Conservation (phyloP, 2,113 vertebrate species). For the Alethe diademata region DNA sequence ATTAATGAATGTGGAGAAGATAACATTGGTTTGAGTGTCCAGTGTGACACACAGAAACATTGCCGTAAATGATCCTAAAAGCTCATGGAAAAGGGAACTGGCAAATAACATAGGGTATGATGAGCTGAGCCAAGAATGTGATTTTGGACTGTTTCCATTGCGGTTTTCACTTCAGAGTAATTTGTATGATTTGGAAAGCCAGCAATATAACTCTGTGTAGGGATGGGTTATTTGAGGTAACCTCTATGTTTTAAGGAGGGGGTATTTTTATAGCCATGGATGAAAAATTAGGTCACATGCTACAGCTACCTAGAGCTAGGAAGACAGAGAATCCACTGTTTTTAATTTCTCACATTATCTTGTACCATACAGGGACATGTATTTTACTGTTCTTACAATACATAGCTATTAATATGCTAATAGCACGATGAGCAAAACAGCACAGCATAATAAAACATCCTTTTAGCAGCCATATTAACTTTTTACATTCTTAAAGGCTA, state of each 20-base stretch:
- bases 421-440: not conserved
- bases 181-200: conserved; percentile 79
- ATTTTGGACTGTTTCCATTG: conserved; percentile 73
- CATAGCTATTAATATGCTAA: conserved; percentile 38
- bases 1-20: conserved; percentile 36
- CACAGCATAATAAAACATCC: conserved; percentile 26
- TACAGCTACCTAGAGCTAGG: conserved; percentile 28
- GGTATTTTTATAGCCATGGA: conserved; percentile 50
- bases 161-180: conserved; percentile 75
- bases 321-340: conserved; percentile 23
- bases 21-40: conserved; percentile 16
- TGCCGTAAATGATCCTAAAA: conserved; percentile 62
- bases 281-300: conserved; percentile 36
- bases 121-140: conserved; percentile 72
- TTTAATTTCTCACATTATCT: conserved; percentile 39
- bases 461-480: conserved; percentile 38
- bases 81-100: conserved; percentile 65
- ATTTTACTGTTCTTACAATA: conserved; percentile 57
- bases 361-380: not conserved
- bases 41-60: conserved; percentile 46
- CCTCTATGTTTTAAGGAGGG: conserved; percentile 51
- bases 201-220: conserved; percentile 70
- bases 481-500: conserved; percentile 22
- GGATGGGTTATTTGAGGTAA: conserved; percentile 79
- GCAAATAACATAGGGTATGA: conserved; percentile 55